Evolutionary conservation across 2,888 invertebrate species (phyloP), one percentile per base, ranked within the genome.

Genomic region (Helleia helle): DNA sequence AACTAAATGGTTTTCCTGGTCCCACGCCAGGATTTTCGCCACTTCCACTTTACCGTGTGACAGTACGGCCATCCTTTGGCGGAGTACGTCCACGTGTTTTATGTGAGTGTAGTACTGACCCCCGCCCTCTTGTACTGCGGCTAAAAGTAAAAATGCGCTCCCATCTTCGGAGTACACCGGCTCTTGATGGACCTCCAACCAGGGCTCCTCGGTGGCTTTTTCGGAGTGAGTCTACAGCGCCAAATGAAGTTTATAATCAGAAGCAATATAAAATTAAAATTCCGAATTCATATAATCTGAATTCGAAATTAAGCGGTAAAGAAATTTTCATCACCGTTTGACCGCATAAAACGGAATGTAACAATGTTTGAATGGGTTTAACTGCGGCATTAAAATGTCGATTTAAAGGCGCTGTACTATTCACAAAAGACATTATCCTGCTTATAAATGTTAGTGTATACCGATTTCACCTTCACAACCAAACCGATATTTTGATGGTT

Each of bases 41-140:
- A 94, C 95, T 84, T 95, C 94, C 69, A 94, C 93, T 58, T 90
- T 89, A 22, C 95, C 95, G 62, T 95, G 94, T 38, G 94, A 94
- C 50, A 95, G 87, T 36, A 94, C 94, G 5, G 94, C 92, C 62
- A 94, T 93, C 57, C 93, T 88, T 67, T 93, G 93, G 56, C 93
- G 91, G 43, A 91, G 87, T 49, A 94, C 89, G 47, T 93, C 93
- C 50, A 94, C 89, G 68, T 94, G 94, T 63, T 94, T 94, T 71
- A 95, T 94, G 86, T 95, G 95, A 28, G 94, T 94, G 77, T 91
- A 95, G 66, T 92, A 91, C 66, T 94, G 94, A 47, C 91, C 90
- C 30, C 90, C 91, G 34, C 94, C 94, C 64, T 95, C 95, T 61
- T 93, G 93, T 38, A 95, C 92, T 11, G 92, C 89, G 3, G 94